A percentile compares a stretch with the other conserved stretches of the same genome.
Evolutionary conservation across 2,888 invertebrate genomes (phyloP).

Genomic region (Stomorhina lunata): DNA sequence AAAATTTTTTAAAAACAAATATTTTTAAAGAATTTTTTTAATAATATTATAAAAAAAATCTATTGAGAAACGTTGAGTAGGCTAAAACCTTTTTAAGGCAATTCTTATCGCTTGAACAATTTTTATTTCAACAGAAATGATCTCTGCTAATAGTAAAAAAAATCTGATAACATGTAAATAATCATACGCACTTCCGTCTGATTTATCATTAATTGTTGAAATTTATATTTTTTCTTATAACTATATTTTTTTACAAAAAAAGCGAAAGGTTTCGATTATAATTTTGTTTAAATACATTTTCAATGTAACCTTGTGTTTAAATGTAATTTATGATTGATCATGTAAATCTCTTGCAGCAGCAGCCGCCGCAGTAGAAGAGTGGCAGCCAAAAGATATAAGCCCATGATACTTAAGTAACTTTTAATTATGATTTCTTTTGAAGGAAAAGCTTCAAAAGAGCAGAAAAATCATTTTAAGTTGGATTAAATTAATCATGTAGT

Average conservation of each 20-base stretch:
- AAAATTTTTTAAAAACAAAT: too few species aligned
- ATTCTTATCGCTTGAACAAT: too few species aligned
- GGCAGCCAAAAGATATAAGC: constrained; percentile 10
- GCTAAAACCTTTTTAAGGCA: too few species aligned
- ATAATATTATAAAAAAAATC: too few species aligned
- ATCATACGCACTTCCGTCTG: constrained; percentile 56
- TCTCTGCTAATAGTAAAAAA: too few species aligned
- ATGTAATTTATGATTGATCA: constrained; percentile 63
- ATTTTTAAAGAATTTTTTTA: too few species aligned
- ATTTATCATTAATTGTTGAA: constrained; percentile 36
- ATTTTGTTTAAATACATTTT: constrained; percentile 19
- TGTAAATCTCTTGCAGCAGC: constrained; percentile 25
- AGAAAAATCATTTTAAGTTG: constrained; percentile 26
- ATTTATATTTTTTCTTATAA: neutral
- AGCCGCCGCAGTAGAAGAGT: neutral
- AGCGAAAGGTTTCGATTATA: constrained; percentile 46
- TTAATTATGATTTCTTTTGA: constrained; percentile 55
- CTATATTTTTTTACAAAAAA: constrained; percentile 5
- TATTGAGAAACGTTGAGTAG: too few species aligned
- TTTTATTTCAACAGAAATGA: too few species aligned
- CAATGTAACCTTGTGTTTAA: constrained; percentile 57
- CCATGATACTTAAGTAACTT: neutral
- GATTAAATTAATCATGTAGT: constrained; percentile 35
- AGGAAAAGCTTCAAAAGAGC: constrained; percentile 47
- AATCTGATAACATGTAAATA: constrained; percentile 11